Evolutionary conservation across 2,797 vertebrate species (phyloP).

Genomic region (Cryptoprocta ferox): DNA sequence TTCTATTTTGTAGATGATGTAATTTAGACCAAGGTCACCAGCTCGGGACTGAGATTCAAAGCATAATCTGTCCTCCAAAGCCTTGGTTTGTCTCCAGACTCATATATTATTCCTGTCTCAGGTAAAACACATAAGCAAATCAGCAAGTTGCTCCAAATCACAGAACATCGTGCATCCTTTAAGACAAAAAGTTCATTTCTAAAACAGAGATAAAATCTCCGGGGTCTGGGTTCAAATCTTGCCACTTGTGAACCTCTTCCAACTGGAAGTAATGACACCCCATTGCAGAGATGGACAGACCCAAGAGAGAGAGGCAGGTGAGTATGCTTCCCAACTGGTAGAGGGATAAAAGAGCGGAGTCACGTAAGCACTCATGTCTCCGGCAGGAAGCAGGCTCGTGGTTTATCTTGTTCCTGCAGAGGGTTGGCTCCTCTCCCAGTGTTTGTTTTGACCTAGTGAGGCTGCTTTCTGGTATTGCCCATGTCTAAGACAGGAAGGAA

Average conservation of each 20-base stretch:
- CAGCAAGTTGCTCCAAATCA: background rate
- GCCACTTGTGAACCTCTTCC: background rate
- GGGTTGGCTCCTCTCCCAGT: accelerated
- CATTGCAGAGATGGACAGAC: background rate
- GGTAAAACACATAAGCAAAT: background rate
- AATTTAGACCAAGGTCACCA: background rate
- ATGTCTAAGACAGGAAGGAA: background rate
- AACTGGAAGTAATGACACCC: background rate
- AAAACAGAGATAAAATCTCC: background rate
- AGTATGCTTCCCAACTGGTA: background rate
- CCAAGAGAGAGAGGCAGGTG: accelerated
- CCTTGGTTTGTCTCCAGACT: background rate
- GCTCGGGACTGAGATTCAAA: background rate
- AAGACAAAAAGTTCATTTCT: background rate
- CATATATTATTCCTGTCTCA: background rate
- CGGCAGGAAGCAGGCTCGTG: background rate
- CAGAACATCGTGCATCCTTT: background rate
- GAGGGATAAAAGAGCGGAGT: background rate
- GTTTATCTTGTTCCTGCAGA: background rate
- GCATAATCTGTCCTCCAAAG: background rate
- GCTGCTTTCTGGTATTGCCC: background rate
- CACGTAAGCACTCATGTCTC: accelerated
- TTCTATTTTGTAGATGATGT: background rate
- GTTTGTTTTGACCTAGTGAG: background rate
- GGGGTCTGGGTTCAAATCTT: background rate